Conservation (phyloP, 2,888 invertebrate genomes). For the Drosophila borborema region DNA sequence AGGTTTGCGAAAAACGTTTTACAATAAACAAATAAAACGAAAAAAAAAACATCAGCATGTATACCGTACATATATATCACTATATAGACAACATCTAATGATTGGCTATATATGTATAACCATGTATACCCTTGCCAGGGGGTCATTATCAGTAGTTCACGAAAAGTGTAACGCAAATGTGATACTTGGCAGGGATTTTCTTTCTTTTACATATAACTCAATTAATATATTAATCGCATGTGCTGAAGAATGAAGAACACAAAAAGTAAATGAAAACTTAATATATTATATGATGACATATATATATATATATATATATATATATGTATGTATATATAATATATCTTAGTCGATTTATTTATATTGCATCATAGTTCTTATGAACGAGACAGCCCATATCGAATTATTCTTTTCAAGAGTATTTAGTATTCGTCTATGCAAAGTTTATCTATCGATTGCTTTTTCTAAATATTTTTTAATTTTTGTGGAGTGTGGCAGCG, state of each 20-base stretch:
- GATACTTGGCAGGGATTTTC: background rate
- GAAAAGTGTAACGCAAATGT: background rate
- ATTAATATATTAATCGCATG: background rate
- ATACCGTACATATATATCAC: conserved; percentile 2
- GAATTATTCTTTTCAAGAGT: background rate
- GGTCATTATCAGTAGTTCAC: background rate
- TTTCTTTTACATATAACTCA: background rate
- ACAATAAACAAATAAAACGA: conserved; percentile 17
- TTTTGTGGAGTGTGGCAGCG: conserved; percentile 8
- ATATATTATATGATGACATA: too few relatives aligned
- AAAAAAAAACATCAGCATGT: background rate
- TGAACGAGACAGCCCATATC: background rate
- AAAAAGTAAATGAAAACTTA: background rate
- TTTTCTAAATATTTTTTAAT: conserved; percentile 18
- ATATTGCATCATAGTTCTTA: background rate
- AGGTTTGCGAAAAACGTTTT: conserved; percentile 52
- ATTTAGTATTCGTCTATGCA: background rate
- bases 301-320: too few relatives aligned
- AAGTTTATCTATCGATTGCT: conserved; percentile 4
- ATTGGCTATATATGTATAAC: conserved; percentile 18
- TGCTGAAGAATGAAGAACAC: background rate
- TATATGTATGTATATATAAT: too few relatives aligned
- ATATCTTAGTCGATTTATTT: too few relatives aligned
- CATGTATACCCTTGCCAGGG: background rate
- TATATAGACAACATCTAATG: conserved; percentile 21